Base-by-base conservation (phyloP, 2,888 invertebrate species). In the Thecocarcelia acutangulata region DNA sequence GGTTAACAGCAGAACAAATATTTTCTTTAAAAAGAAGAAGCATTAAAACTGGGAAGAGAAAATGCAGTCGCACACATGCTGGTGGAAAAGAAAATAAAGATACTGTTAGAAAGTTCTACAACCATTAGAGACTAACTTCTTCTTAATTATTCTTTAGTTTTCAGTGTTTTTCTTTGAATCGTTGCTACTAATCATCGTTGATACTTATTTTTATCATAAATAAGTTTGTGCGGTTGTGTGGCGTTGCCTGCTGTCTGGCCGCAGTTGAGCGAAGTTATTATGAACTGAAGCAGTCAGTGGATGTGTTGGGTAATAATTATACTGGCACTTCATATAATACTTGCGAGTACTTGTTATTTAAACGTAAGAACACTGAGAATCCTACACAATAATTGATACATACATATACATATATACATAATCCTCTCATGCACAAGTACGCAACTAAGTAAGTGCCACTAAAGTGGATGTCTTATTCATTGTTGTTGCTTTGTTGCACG, bases 251-350 rank as follows among this genome's bases (percentile, higher is more conserved):
- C 3, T 64, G n/a, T 3, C 15, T 74, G 68, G 54, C n/a, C 74
- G 46, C 52, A 42, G 24, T n/a, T 6, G 42, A 61, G 73, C 48
- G n/a, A 66, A 54, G 54, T 70, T 61, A 64, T 59, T 68, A 50
- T 6, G 4, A 52, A 15, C 44, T 46, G 15, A 15, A 21, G 54
- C 63, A 66, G 66, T 61, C 63, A 61, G 61, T 68, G 66, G 76
- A 48, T 63, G 52, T 61, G 52, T 77, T 74, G 74, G 58, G 44
- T 69, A 77, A 77, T 74, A 56, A 75, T 59, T 44, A 66, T 28
- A 64, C 63, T 69, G 15, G 52, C 46, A 64, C 56, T 75, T 19
- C 33, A 54, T 33, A 19, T 2, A 17, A 40, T 6, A 42, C n/a
- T 56, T 40, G 48, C 24, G 37, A 15, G 21, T 56, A 56, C 63